Base-by-base conservation (phyloP, 2,888 invertebrate species). In the Sussaba pulchella region DNA sequence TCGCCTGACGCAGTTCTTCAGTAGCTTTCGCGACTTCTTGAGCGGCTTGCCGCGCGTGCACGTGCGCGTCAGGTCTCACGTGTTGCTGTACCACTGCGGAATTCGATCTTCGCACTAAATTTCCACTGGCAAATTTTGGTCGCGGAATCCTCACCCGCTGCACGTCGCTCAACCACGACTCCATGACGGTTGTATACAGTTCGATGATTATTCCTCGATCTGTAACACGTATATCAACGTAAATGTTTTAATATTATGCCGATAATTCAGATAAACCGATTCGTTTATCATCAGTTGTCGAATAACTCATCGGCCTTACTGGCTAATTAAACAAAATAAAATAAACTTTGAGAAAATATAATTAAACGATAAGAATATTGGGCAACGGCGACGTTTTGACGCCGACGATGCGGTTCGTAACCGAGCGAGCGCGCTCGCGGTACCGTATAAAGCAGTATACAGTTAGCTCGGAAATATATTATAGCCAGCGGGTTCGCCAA, bases 121-220 rank as follows among this genome's bases (percentile, higher is more conserved):
- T 91, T 19, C 94, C 94, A 85, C 93, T 94, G 64, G 95, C 95
- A 89, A 97, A 96, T 93, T 97, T 97, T 4, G 97, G 97, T 84
- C 97, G 94, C 26, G 97, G 97, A 87, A 97, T 97, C 86, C 96
- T 94, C 82, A 97, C 95, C 85, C 96, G 95, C 92, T 97, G 97
- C 61, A 97, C 96, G 92, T 97, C 97, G 84, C 95, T 95, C 88
- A 97, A 92, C 97, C 97, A 97, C 86, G 96, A 95, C 91, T 97
- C 97, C 97, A 97, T 97, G 85, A 82, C 31, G 31, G 2, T 31
- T 4, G 2, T 2, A 12, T 8, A 4, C 41, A 10, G 41, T 2
- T 4, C 1, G 41, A 41, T 8, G 14, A 31, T 1, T 10, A 24
- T 52, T 52, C 9, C 10, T 4, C 10, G 9, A 24, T 10, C 52